Conservation (phyloP, 2,797 vertebrate genomes). For the Aldrovandia affinis region DNA sequence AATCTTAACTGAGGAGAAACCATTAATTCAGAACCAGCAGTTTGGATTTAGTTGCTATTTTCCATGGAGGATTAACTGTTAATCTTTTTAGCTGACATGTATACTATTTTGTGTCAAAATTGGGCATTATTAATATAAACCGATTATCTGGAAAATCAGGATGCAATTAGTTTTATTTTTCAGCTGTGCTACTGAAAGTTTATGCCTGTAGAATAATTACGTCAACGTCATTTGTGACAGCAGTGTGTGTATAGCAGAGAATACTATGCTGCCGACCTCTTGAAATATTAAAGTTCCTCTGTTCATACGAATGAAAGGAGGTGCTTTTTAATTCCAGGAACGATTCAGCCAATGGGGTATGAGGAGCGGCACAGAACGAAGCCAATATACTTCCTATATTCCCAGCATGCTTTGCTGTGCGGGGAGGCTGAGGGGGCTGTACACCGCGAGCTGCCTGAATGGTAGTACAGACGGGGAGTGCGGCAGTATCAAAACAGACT, state of each 20-base stretch:
- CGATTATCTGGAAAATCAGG: neutral
- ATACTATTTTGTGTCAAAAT: too few species aligned
- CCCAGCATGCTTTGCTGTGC: constrained; percentile 74
- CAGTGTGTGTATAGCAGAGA: neutral
- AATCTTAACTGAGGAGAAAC: neutral
- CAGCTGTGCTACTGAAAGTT: neutral
- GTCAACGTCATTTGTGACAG: neutral
- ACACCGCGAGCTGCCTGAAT: constrained; percentile 52
- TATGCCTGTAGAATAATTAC: neutral
- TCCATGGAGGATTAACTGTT: too few species aligned
- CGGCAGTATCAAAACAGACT: constrained; percentile 27
- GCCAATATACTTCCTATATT: constrained; percentile 57
- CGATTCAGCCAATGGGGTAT: constrained; percentile 45
- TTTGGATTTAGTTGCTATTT: too few species aligned
- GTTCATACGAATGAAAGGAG: constrained; percentile 10
- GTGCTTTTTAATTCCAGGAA: constrained; percentile 25
- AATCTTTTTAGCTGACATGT: too few species aligned
- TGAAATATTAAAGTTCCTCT: constrained; percentile 38
- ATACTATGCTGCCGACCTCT: neutral
- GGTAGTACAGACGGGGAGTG: constrained; percentile 49
- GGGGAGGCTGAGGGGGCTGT: constrained; percentile 51
- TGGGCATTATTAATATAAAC: neutral
- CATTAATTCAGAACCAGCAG: too few species aligned
- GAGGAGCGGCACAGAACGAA: constrained; percentile 54
- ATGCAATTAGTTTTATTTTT: neutral